phyloP scores from a whole-genome alignment of 2,797 vertebrate genomes.

The Zonotrichia albicollis region DNA sequence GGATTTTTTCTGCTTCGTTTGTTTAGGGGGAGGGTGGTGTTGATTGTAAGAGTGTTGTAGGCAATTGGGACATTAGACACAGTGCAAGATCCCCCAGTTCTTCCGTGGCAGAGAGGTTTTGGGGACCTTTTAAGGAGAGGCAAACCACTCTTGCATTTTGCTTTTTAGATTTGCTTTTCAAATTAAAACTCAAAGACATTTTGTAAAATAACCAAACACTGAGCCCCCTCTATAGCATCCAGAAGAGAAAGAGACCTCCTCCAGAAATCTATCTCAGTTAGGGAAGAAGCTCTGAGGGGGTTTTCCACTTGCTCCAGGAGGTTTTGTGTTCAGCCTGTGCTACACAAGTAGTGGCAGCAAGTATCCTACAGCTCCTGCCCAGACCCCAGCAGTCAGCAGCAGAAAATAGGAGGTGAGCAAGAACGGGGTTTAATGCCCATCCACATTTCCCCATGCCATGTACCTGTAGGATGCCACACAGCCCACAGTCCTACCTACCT shows the following conservation, averaged over 20 bases:
- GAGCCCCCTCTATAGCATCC: neutral
- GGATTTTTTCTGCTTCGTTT: neutral
- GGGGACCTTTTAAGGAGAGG: neutral
- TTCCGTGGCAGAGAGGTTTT: neutral
- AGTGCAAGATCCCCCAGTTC: neutral
- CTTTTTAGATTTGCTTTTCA: neutral
- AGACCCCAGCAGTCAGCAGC: neutral
- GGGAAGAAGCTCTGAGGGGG: neutral
- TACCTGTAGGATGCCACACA: neutral
- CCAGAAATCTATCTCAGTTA: neutral
- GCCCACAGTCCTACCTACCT: neutral
- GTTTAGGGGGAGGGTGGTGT: neutral
- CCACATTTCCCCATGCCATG: neutral
- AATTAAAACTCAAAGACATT: neutral
- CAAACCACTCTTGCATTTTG: neutral
- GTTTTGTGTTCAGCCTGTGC: neutral
- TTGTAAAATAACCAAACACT: neutral
- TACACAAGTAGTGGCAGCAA: neutral
- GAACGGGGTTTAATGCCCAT: neutral
- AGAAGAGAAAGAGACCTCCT: neutral
- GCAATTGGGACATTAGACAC: neutral
- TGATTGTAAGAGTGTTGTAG: neutral
- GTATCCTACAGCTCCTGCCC: neutral
- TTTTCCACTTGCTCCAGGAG: neutral
- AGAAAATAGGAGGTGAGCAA: neutral